Evolutionary conservation across 2,797 vertebrate species (phyloP), one percentile per base, ranked within the genome.

Genomic region (Rhinogobio ventralis): DNA sequence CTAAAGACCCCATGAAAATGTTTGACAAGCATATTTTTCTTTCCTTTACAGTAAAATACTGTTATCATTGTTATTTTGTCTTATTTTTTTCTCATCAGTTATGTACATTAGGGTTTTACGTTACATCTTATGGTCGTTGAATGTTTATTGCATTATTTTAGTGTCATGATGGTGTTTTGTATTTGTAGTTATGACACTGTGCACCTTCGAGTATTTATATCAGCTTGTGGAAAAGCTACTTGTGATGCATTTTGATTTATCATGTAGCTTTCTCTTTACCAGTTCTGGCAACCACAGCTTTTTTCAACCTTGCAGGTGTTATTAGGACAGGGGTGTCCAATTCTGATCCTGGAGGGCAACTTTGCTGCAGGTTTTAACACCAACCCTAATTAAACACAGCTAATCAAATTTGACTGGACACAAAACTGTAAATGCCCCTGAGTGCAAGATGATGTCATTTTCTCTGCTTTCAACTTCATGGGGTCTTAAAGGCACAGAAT

Each of bases 391-490:
- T 30, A 19, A 73, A 51, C 71, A 51, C 71, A 73, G 10, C 9
- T 30, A 30, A 73, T 51, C 5, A 19, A 69, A 3, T 46, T 17
- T 25, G 13, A 71, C n/a, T 46, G n/a, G 42, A 46, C 69, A 46
- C 19, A 73, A 13, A n/a, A 20, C 9, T 73, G 25, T 51, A 30
- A 2, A 73, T 2, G 28, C 71, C 17, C 25, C 2, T 53, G 28
- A 39, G 36, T 60, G 23, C 33, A 77, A 25, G 23, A 77, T 42
- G 36, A 36, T 77, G 53, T 77, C 53, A 55, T 53, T 75, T 36
- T 8, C 30, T 23, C 49, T 49, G 14, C 42, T 53, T 72, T 55
- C 23, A 13, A 55, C 49, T 75, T 75, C 20, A 36, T 53, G 23
- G 14, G 53, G 33, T 77, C 23, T 77, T 42, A 42, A 42, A 25